Evolutionary conservation across 2,113 vertebrate species (phyloP), one percentile per base, ranked within the genome.

Genomic region (Galemys pyrenaicus): DNA sequence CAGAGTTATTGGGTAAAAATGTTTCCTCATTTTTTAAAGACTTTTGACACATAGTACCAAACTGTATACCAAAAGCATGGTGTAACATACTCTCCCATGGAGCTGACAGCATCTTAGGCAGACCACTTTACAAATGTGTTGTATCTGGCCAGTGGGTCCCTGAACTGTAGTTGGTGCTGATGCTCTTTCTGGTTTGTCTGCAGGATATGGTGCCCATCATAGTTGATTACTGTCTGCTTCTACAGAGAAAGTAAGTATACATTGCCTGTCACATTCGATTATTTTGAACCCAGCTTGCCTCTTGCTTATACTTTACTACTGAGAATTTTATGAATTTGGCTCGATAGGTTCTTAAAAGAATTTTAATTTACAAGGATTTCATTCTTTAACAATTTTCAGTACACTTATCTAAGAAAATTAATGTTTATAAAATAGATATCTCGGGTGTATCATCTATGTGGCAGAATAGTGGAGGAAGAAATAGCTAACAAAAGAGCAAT

Each of bases 171-270:
- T 22, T 32, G 32, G 68, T 79, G 4, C 65, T 96, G 20, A 95
- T 78, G 32, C 39, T 95, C 65, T 95, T 39, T 95, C 0, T 96
- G 82, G 58, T 97, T 94, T 94, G 88, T 97, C 68, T 60, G 0
- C 94, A 99, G 99, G 99, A 99, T 3, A 98, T 98, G 97, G 99
- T 99, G 94, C 99, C 99, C 49, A 97, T 99, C 97, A 98, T 99
- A 56, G 99, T 99, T 83, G 99, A 99, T 98, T 99, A 99, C 97
- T 99, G 99, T 92, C 98, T 99, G 64, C 97, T 99, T 80, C 98
- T 99, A 10, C 99, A 99, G 95, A 98, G 98, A 96, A 98, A 95
- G 99, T 99, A 97, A 99, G 99, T 97, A 92, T 60, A 60, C 15
- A 7, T 74, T 73, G 64, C 56, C 75, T 75, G 62, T 77, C 89